phyloP scores from a whole-genome alignment of 2,797 vertebrate species.

The Melanogrammus aeglefinus region DNA sequence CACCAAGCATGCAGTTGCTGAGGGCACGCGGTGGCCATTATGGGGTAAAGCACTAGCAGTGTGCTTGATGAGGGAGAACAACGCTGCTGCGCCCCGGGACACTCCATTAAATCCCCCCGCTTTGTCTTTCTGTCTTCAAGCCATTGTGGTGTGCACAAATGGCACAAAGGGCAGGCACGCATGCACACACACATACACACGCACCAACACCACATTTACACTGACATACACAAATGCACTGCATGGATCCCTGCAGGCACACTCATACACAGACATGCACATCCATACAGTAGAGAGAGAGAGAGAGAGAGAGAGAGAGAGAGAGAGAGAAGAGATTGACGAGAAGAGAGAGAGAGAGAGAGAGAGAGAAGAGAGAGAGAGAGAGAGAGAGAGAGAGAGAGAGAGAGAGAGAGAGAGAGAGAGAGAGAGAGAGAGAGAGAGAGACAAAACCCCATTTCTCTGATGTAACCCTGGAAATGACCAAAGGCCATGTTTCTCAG shows the following conservation, averaged over 20 bases:
- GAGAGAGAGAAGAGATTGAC: background rate
- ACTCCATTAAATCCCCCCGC: constrained; percentile 68
- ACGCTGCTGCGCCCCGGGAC: constrained; percentile 64
- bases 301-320: background rate
- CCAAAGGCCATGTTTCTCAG: constrained; percentile 33
- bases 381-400: background rate
- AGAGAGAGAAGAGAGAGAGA: background rate
- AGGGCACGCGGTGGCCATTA: constrained; percentile 66
- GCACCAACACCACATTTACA: constrained; percentile 1
- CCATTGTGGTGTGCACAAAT: background rate
- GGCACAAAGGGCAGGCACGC: constrained; percentile 8
- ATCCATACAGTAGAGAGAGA: constrained; percentile 8
- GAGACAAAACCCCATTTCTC: constrained; percentile 17
- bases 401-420: background rate
- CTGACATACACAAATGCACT: background rate
- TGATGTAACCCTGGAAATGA: constrained; percentile 41
- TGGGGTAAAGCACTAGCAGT: constrained; percentile 65
- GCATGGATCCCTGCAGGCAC: background rate
- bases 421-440: too few relatives aligned
- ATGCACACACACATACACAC: constrained; percentile 13
- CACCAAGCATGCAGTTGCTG: constrained; percentile 46
- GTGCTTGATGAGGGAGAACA: constrained; percentile 73
- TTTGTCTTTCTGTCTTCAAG: constrained; percentile 68
- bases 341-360: too few relatives aligned
- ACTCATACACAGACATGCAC: constrained; percentile 13